A percentile compares a stretch with the other conserved stretches of the same genome.
These are phyloP conservation scores for Drosophila tripunctata DNA, from an alignment of 2,888 invertebrate genomes.

Conservation along the genomic window DNA sequence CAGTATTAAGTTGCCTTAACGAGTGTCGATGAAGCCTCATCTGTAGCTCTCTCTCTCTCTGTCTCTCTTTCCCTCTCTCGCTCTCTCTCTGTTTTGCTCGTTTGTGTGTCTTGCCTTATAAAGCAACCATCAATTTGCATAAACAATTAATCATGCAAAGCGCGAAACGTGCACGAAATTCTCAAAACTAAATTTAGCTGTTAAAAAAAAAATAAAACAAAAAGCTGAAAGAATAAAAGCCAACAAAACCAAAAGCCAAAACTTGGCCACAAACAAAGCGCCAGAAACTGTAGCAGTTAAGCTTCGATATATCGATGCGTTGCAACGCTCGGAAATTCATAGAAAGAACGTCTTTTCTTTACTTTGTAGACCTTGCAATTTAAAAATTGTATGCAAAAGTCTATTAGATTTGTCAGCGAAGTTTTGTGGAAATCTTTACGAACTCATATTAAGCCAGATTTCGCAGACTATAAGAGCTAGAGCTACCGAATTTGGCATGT, in stretches of 20 bases:
- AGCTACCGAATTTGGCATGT: too few species aligned
- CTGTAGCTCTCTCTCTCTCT: neutral
- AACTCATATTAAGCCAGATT: too few species aligned
- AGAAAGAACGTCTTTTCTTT: conserved; percentile 26
- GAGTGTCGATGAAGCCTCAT: conserved; percentile 1
- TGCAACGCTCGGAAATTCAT: conserved; percentile 36
- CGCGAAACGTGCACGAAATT: conserved; percentile 74
- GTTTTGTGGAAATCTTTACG: too few species aligned
- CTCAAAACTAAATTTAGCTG: conserved; percentile 62
- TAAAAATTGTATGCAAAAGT: too few species aligned
- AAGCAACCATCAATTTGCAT: conserved; percentile 71
- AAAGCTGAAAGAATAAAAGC: too few species aligned
- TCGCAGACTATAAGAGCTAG: too few species aligned
- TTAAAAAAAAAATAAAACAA: conserved; percentile 12
- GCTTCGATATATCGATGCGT: conserved; percentile 27
- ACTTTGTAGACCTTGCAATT: too few species aligned
- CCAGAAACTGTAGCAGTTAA: conserved; percentile 49
- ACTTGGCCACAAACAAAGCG: conserved; percentile 11
- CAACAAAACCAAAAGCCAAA: conserved; percentile 25
- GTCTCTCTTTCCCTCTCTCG: neutral
- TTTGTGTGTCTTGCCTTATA: conserved; percentile 39
- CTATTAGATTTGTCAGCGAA: too few species aligned
- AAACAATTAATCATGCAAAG: conserved; percentile 76
- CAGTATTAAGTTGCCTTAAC: conserved; percentile 25
- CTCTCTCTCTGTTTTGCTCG: neutral